Base-by-base conservation (phyloP, 1,140 invertebrate genomes). In the Drosophila yakuba region DNA sequence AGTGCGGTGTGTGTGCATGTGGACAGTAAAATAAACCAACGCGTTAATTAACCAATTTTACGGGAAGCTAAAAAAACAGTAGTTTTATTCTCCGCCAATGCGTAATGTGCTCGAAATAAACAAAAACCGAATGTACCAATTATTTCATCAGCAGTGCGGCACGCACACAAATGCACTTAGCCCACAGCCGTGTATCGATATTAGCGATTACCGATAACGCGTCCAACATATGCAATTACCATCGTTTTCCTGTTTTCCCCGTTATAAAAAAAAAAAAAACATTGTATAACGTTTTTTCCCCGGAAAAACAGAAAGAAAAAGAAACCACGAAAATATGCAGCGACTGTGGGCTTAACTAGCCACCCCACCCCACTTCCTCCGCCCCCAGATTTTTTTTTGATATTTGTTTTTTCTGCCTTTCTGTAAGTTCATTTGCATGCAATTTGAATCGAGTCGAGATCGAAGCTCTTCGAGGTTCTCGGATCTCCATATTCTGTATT, bases 61-160 rank as follows among this genome's bases (percentile, higher is more conserved):
- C 44, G 57, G 35, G 15, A 51, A 20, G 20, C 35, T 17, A 23
- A 17, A 12, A 35, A 64, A 54, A 14, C 2, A 39, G 12, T 39
- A 11, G 20, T 38, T 54, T 32, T 52, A 17, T 25, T 54, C 28
- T 50, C 63, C 7, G 32, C 32, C 32, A 58, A 48, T 75, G 61
- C 73, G 73, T 50, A 75, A 61, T 73, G 48, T 67, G 41, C 61
- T 36, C 23, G 38, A 55, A 67, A 66, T 76, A 55, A 76, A 75
- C 54, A 57, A 48, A 17, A 75, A 57, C 54, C 55, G 39, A 57
- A 35, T 41, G 11, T 39, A 39, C 20, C 47, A 36, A 41, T 36
- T 20, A 66, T 75, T 73, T 73, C 68, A 45, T 60, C 68, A 73
- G 47, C 11, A 32, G n/a, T 35, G 32, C 32, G 32, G 28, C 45